Evolutionary conservation across 2,888 invertebrate genomes (phyloP), one percentile per base, ranked within the genome.

Genomic region (Nudaria mundana): DNA sequence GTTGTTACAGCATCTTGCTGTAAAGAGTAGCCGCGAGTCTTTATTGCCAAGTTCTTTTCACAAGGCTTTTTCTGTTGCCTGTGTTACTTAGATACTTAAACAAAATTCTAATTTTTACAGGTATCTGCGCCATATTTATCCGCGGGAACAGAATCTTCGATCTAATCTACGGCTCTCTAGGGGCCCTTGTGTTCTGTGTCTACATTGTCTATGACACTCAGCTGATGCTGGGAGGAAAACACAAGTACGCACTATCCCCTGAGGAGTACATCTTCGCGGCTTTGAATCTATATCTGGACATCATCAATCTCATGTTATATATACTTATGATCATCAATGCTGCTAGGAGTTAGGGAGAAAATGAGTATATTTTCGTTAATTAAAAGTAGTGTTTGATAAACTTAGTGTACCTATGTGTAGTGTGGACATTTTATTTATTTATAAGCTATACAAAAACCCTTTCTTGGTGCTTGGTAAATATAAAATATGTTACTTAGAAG

Each of bases 251-350:
- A 37, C 91, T 98, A 49, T 96, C 96, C 0, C 97, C 97, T 0
- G 97, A 98, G 76, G 98, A 98, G 69, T 97, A 98, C 77, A 95
- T 98, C 60, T 98, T 98, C 73, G 98, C 97, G 0, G 95, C 97
- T 0, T 90, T 98, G 32, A 97, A 94, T 76, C 90, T 98, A 1
- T 98, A 98, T 66, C 79, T 98, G 60, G 98, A 98, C 72, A 92
- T 98, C 52, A 88, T 97, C 62, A 96, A 97, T 75, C 94, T 98
- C 59, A 98, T 98, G 91, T 75, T 97, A 59, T 95, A 95, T 80
- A 94, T 97, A 57, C 91, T 97, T 42, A 91, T 92, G 5, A 94
- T 97, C 44, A 92, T 95, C 57, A 93, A 93, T 0, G 84, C 84
- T 0, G 48, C 73, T 0, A 70, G 68, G 30, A 80, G 87, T 39